Conservation (phyloP, 2,797 vertebrate genomes). For the Pseudomugil tenellus region DNA sequence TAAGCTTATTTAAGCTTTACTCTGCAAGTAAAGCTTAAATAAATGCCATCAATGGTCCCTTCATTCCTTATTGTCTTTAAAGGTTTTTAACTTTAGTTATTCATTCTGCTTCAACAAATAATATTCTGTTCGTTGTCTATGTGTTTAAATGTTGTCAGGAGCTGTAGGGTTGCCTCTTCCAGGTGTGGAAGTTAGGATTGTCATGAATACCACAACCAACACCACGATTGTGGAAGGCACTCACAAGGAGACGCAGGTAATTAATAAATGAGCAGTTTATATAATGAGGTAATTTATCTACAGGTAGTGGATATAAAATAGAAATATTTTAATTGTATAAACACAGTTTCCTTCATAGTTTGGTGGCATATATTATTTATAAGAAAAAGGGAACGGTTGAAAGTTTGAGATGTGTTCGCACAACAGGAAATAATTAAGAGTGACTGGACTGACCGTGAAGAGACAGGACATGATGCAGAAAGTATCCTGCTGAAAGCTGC, state of each 20-base stretch:
- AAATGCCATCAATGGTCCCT: slow-evolving; percentile 12
- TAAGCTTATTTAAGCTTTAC: too few species aligned
- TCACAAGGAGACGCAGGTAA: slow-evolving; percentile 84
- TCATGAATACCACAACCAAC: slow-evolving; percentile 78
- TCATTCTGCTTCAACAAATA: neutral
- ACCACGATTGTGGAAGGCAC: slow-evolving; percentile 84
- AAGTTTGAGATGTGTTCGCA: neutral
- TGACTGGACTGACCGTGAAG: neutral
- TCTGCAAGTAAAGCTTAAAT: slow-evolving; percentile 28
- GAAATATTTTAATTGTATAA: neutral
- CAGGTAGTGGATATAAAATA: neutral
- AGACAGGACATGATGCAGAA: too few species aligned
- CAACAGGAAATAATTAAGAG: neutral
- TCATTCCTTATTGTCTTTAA: neutral
- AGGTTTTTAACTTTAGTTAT: neutral
- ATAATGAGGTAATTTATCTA: neutral
- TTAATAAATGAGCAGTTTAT: neutral
- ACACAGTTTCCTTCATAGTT: neutral
- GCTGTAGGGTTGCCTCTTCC: slow-evolving; percentile 92
- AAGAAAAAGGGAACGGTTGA: neutral
- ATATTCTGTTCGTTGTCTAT: slow-evolving; percentile 9
- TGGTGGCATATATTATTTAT: neutral
- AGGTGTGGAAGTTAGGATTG: slow-evolving; percentile 86
- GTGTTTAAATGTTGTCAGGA: slow-evolving; percentile 76
- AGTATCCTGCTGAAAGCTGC: too few species aligned